A percentile compares a stretch with the other conserved stretches of the same genome.
These are phyloP conservation scores for Hydractinia echinata DNA, from an alignment of 30 jellyfish, hydroid and myxozoan genomes.

Conservation along the genomic window DNA sequence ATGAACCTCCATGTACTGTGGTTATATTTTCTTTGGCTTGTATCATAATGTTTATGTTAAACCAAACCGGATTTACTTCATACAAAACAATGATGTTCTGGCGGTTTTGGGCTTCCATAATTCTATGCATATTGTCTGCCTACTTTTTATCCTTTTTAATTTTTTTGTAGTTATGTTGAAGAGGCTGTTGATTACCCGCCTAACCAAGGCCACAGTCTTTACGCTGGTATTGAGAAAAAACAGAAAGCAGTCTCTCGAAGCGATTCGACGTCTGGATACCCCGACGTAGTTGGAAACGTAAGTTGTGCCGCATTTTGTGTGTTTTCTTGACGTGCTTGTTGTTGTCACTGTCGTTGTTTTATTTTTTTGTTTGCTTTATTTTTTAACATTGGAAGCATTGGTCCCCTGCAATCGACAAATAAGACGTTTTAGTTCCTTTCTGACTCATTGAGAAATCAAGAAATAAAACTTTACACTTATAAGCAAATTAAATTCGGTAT, in stretches of 20 bases:
- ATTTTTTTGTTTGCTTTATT: no score
- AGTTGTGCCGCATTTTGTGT: background rate
- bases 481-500: no score
- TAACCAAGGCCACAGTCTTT: conserved; percentile 12
- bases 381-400: no score
- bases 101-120: background rate
- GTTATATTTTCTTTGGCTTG: no score
- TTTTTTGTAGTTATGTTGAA: conserved; percentile 18
- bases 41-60: no score
- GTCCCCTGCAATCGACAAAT: no score
- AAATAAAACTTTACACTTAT: no score
- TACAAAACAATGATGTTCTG: background rate
- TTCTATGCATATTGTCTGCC: background rate
- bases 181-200: conserved; percentile 33
- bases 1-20: no score
- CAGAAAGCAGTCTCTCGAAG: conserved; percentile 54
- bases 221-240: conserved; percentile 34
- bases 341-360: no score
- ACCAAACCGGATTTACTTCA: no score
- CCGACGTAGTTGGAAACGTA: conserved; percentile 65
- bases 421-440: no score
- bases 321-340: background rate
- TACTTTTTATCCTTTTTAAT: background rate
- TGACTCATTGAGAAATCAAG: no score
- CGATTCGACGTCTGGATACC: conserved; percentile 49